phyloP scores from a whole-genome alignment of 2,888 invertebrate genomes.

The Carabus problematicus region DNA sequence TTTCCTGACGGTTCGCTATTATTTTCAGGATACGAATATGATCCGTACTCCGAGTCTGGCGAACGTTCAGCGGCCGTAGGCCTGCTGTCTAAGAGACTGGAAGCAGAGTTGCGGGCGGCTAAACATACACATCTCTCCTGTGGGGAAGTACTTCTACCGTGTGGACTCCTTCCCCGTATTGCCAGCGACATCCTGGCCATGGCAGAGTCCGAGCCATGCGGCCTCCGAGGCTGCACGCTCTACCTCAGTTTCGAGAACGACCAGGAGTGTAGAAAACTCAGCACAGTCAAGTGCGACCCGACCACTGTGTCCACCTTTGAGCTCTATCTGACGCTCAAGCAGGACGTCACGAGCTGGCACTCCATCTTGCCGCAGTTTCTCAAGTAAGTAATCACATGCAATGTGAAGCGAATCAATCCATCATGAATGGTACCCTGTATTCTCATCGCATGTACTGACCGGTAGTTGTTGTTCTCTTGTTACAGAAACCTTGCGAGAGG shows the following conservation, averaged over 20 bases:
- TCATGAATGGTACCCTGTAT: no score
- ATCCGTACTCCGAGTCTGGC: slow-evolving; percentile 53
- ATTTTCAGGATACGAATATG: slow-evolving; percentile 57
- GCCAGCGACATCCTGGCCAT: slow-evolving; percentile 80
- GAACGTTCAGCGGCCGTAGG: slow-evolving; percentile 66
- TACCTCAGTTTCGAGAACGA: slow-evolving; percentile 83
- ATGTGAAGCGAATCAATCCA: no score
- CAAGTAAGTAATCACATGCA: slow-evolving; percentile 83
- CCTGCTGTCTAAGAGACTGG: slow-evolving; percentile 77
- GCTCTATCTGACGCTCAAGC: slow-evolving; percentile 85
- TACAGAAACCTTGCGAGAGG: slow-evolving; percentile 83
- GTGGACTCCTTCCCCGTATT: slow-evolving; percentile 79
- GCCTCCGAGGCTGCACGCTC: slow-evolving; percentile 85
- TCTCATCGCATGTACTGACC: slow-evolving; percentile 3
- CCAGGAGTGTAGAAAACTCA: slow-evolving; percentile 73
- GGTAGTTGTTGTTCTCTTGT: slow-evolving; percentile 49
- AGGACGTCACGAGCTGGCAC: slow-evolving; percentile 87
- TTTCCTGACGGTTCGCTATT: not conserved
- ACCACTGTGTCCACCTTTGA: slow-evolving; percentile 90
- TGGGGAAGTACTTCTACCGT: slow-evolving; percentile 85
- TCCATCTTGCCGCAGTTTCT: slow-evolving; percentile 87
- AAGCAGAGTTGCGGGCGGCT: slow-evolving; percentile 80
- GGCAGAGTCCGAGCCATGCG: slow-evolving; percentile 90
- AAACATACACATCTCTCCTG: slow-evolving; percentile 82
- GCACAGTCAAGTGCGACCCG: slow-evolving; percentile 85